phyloP scores from a whole-genome alignment of 1,140 invertebrate genomes.

The Drosophila mojavensis region DNA sequence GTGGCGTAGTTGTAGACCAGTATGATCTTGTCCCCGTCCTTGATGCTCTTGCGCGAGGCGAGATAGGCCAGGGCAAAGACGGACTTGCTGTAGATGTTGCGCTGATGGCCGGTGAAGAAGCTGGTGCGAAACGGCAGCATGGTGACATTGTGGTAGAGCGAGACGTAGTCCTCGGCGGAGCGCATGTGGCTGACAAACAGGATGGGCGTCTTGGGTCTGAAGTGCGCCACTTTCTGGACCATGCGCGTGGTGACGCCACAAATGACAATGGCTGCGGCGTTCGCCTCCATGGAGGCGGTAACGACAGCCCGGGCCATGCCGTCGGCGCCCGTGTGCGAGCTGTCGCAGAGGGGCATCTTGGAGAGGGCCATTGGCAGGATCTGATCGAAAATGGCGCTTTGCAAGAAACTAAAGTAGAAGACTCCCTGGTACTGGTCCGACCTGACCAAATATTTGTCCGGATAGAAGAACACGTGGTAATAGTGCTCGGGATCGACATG shows the following conservation, averaged over 20 bases:
- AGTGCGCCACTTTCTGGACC: constrained; percentile 76
- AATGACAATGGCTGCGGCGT: constrained; percentile 65
- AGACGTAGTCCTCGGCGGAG: constrained; percentile 69
- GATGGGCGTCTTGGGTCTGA: constrained; percentile 61
- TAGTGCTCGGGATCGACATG: constrained; percentile 64
- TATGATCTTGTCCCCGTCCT: constrained; percentile 52
- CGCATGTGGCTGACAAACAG: constrained; percentile 70
- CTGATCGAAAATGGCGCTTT: constrained; percentile 58
- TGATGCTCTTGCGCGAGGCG: constrained; percentile 35
- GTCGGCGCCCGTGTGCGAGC: constrained; percentile 70
- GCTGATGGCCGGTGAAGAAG: constrained; percentile 25
- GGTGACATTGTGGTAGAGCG: constrained; percentile 62
- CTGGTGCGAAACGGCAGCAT: constrained; percentile 60
- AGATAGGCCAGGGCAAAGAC: constrained; percentile 63
- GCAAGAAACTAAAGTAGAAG: constrained; percentile 57
- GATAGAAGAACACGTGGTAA: constrained; percentile 67
- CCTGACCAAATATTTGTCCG: constrained; percentile 69
- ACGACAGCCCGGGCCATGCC: constrained; percentile 57
- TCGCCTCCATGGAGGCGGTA: constrained; percentile 60
- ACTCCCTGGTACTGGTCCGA: background rate
- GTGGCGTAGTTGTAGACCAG: constrained; percentile 59
- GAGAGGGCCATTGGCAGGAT: constrained; percentile 44
- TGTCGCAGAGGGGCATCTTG: constrained; percentile 58
- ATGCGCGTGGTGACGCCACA: constrained; percentile 66
- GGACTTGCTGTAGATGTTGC: constrained; percentile 45